Conservation (phyloP, 2,888 invertebrate genomes). For the Escarpia spicata region DNA sequence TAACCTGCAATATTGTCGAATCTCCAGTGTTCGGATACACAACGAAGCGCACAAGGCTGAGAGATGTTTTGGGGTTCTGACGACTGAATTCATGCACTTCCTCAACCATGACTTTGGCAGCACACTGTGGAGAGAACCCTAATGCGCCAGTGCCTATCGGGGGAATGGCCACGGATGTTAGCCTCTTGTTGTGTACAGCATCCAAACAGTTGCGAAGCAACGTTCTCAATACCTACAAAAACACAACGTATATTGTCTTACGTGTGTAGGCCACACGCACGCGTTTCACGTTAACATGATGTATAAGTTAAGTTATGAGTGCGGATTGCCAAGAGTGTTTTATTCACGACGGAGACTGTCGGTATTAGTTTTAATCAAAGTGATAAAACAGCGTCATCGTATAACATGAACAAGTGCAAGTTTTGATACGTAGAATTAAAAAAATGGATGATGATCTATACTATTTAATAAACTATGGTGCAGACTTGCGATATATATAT, state of each 20-base stretch:
- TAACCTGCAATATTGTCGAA: conserved; percentile 25
- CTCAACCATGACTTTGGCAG: conserved; percentile 49
- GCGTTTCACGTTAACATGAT: too few species aligned
- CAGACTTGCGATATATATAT: too few species aligned
- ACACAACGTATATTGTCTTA: background rate
- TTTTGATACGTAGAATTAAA: too few species aligned
- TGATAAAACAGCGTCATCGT: too few species aligned
- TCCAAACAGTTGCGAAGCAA: conserved; percentile 46
- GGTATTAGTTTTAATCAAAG: too few species aligned
- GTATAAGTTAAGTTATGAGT: too few species aligned
- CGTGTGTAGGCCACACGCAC: background rate
- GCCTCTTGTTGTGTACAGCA: conserved; percentile 42
- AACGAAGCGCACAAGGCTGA: conserved; percentile 47
- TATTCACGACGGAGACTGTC: too few species aligned
- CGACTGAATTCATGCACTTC: conserved; percentile 46
- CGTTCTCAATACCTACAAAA: conserved; percentile 43
- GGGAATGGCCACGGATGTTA: conserved; percentile 50
- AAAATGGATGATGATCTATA: too few species aligned
- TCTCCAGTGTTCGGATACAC: conserved; percentile 40
- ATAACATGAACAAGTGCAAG: too few species aligned
- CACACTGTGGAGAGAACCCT: conserved; percentile 48
- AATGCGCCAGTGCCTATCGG: conserved; percentile 56
- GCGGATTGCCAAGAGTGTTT: too few species aligned
- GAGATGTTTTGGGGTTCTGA: conserved; percentile 38
- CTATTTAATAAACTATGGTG: too few species aligned